Conservation (phyloP, 2,888 invertebrate species). For the Tetranychus truncatus region DNA sequence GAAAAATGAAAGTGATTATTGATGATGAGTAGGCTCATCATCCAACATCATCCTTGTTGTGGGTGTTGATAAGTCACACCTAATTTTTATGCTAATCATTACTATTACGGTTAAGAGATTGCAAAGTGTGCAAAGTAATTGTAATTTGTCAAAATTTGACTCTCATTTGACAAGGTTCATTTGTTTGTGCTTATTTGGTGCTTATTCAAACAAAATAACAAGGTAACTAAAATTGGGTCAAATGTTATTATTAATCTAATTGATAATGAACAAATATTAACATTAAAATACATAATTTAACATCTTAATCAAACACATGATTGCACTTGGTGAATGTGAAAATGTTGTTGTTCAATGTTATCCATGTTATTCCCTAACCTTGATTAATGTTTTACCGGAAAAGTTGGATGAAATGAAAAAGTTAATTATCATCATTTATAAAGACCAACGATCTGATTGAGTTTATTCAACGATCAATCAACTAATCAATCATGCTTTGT, state of each 20-base stretch:
- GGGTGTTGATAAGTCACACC: background rate
- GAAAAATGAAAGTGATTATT: background rate
- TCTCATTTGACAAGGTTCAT: background rate
- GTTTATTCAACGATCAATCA: background rate
- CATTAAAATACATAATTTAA: too few species aligned
- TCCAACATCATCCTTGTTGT: background rate
- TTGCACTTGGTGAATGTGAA: background rate
- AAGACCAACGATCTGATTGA: background rate
- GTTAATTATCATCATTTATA: background rate
- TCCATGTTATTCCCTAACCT: background rate
- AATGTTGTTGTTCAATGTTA: background rate
- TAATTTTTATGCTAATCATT: background rate
- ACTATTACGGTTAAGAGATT: background rate
- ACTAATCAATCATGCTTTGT: background rate
- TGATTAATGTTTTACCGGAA: background rate
- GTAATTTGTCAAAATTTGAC: background rate
- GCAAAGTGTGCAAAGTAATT: background rate
- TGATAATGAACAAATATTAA: too few species aligned
- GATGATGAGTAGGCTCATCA: background rate
- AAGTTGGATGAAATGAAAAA: background rate
- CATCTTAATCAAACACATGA: background rate
- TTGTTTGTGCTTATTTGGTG: background rate
- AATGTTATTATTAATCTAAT: too few species aligned
- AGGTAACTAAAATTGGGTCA: too few species aligned
- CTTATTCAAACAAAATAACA: background rate